These are phyloP conservation scores for Porphyrio hochstetteri DNA, from an alignment of 2,113 vertebrate species.

Conservation along the genomic window DNA sequence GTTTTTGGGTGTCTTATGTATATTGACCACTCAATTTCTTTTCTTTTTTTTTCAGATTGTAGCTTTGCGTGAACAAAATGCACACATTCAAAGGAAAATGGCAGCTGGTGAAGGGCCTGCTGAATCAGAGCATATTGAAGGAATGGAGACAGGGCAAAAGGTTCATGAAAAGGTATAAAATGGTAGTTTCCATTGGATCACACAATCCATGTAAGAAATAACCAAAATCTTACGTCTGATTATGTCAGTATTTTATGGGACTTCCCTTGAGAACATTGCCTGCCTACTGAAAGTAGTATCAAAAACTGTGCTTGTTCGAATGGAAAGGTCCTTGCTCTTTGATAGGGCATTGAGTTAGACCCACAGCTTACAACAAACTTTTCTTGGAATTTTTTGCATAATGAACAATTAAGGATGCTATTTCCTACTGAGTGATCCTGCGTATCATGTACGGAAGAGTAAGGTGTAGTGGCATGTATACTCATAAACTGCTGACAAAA, in stretches of 20 bases:
- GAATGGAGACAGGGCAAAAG: conserved; percentile 88
- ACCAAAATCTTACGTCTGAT: too few species aligned
- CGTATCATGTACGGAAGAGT: neutral
- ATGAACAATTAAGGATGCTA: neutral
- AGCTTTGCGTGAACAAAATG: conserved; percentile 96
- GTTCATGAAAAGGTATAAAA: conserved; percentile 89
- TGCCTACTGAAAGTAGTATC: neutral
- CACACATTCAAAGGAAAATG: conserved; percentile 96
- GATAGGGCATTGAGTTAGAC: neutral
- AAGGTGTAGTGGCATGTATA: neutral
- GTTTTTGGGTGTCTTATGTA: neutral
- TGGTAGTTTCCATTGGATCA: neutral
- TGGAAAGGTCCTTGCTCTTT: neutral
- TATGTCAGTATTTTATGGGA: neutral
- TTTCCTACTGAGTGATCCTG: neutral
- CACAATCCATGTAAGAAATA: neutral
- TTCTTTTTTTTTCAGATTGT: conserved; percentile 83
- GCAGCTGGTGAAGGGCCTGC: conserved; percentile 86
- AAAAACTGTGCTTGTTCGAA: neutral
- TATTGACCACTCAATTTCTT: neutral
- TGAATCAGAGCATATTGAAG: conserved; percentile 89
- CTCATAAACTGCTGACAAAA: neutral
- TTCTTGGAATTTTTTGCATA: neutral
- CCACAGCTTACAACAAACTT: neutral
- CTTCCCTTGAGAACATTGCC: neutral